Conservation (phyloP, 2,888 invertebrate genomes). For the Steinernema scapterisci region DNA sequence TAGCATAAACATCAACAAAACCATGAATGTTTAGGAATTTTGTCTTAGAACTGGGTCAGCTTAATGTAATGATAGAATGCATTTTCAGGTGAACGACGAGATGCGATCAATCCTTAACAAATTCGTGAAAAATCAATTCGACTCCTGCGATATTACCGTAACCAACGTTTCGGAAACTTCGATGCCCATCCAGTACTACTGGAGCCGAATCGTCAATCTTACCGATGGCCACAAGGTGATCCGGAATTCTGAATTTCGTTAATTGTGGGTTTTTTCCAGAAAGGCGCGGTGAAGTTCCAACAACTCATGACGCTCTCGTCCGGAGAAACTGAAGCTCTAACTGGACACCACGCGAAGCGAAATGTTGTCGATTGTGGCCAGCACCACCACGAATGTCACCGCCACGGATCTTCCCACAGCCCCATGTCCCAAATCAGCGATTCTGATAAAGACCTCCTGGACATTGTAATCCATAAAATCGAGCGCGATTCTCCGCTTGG, state of each 20-base stretch:
- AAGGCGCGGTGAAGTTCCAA: background rate
- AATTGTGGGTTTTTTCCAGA: background rate
- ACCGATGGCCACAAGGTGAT: conserved; percentile 42
- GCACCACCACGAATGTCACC: too few relatives aligned
- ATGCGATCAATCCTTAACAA: background rate
- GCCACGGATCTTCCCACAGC: background rate
- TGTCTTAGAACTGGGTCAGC: too few relatives aligned
- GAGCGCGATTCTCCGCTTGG: background rate
- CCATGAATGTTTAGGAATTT: too few relatives aligned
- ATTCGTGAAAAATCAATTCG: conserved; percentile 33
- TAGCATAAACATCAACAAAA: background rate
- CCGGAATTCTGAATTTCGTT: background rate
- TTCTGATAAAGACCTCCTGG: background rate
- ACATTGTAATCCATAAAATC: background rate
- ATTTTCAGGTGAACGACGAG: conserved; percentile 12
- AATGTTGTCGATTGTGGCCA: too few relatives aligned
- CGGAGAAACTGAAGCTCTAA: background rate
- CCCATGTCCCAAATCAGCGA: background rate
- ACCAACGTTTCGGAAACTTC: conserved; percentile 34
- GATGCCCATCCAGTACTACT: conserved; percentile 39
- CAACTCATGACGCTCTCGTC: conserved; percentile 15
- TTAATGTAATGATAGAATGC: background rate
- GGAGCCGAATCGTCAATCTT: conserved; percentile 41
- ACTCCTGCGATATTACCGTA: conserved; percentile 34
- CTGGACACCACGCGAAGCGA: background rate